Base-by-base conservation (phyloP, 1,140 invertebrate genomes). In the Eriocheir sinensis region DNA sequence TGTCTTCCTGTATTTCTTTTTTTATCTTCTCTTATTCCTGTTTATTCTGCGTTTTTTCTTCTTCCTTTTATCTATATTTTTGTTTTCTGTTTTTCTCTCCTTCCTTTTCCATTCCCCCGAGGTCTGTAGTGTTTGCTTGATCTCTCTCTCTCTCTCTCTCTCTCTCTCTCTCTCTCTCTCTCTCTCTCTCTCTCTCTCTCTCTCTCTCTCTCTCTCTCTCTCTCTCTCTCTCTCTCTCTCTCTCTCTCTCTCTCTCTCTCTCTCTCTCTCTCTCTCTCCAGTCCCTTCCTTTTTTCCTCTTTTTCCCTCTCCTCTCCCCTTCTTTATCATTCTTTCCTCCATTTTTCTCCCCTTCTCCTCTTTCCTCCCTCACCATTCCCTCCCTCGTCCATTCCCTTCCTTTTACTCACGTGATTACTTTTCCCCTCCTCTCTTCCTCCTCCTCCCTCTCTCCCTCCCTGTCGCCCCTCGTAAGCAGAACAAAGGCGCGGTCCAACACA, bases 121-220 rank as follows among this genome's bases (percentile, higher is more conserved):
- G n/a, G n/a, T n/a, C n/a, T n/a, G n/a, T n/a, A n/a, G n/a, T n/a
- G n/a, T n/a, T n/a, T n/a, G n/a, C n/a, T 85, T 85, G 12, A 34
- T 85, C 86, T 40, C 2, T 8, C 17, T 89, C n/a, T 89, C 4
- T 44, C 32, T 85, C 83, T 85, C 32, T 34, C 32, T 85, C 83
- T 85, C 32, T 34, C 32, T 85, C 38, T 48, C 4, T 30, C 89
- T 48, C 30, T 90, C 38, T 60, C 48, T 90, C 41, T 48, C 89
- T 17, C 9, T 44, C 38, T 90, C 30, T 17, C 48, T 90, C 15
- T 93, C 80, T 30, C 40, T 53, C 44, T 60, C 91, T 79, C 36
- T 86, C 36, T 53, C 91, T 86, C 81, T 40, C 40, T 53, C 91
- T 53, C 32, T 40, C 40, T 86, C 80, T 44, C 12, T 27, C 8